These are phyloP conservation scores for Troides oblongomaculatus DNA, from an alignment of 2,888 invertebrate genomes.

Conservation along the genomic window DNA sequence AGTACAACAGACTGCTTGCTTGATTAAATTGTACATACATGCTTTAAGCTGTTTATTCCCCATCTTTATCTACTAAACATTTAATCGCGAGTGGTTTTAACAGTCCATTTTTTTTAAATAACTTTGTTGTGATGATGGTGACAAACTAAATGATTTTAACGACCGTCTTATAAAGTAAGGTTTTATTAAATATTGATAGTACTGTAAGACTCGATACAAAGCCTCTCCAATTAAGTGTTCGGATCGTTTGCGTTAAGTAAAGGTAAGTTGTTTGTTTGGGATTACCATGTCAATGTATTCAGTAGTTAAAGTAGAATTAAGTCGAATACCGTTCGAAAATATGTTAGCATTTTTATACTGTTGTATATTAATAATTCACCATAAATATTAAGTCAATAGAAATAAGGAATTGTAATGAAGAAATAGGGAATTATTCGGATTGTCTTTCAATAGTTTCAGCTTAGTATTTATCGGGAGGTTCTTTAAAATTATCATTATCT, in stretches of 20 bases:
- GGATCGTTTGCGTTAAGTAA: not conserved
- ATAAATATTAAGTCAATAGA: not conserved
- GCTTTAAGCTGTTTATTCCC: not conserved
- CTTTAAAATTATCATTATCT: not conserved
- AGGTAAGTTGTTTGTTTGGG: conserved; percentile 5
- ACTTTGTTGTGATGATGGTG: conserved; percentile 9
- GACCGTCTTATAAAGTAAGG: conserved; percentile 16
- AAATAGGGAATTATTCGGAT: not conserved
- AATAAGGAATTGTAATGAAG: conserved; percentile 6
- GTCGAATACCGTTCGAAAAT: conserved; percentile 4
- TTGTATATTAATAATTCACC: not conserved
- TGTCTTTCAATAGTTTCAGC: not conserved
- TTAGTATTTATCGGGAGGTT: not conserved
- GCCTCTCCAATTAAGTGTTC: conserved; percentile 5
- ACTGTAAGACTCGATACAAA: conserved; percentile 1
- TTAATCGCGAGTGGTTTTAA: not conserved
- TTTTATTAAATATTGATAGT: conserved; percentile 6
- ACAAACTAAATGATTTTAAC: conserved; percentile 16
- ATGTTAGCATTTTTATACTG: conserved; percentile 18
- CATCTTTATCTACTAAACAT: not conserved
- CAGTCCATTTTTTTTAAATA: not conserved
- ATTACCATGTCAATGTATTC: conserved; percentile 11
- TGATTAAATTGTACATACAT: not conserved
- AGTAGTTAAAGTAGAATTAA: conserved; percentile 8
- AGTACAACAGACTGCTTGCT: too few relatives aligned